Conservation (phyloP, 2,888 invertebrate genomes). For the Julus scanicus region DNA sequence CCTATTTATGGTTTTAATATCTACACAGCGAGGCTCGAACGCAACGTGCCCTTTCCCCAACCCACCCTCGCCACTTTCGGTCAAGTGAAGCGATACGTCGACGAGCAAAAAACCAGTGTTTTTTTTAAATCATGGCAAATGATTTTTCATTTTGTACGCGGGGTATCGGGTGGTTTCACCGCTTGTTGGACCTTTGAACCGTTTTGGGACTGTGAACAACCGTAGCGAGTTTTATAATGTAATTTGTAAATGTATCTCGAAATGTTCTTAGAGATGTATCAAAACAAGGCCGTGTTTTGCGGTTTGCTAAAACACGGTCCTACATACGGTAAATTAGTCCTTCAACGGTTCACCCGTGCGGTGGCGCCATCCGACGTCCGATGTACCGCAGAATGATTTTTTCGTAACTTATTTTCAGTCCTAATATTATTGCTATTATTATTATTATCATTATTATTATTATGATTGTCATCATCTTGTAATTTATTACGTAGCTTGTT, state of each 20-base stretch:
- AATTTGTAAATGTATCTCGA: too few species aligned
- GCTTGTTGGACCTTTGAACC: too few species aligned
- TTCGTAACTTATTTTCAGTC: not conserved
- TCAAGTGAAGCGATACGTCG: not conserved
- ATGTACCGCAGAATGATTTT: not conserved
- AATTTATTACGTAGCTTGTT: not conserved
- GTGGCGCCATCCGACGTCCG: not conserved
- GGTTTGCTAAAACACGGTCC: too few species aligned
- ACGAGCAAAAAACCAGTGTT: not conserved
- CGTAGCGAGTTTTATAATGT: too few species aligned
- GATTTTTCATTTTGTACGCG: too few species aligned
- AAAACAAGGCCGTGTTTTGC: too few species aligned
- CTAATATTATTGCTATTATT: not conserved
- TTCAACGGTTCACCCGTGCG: not conserved
- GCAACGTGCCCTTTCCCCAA: not conserved
- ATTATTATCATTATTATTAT: not conserved
- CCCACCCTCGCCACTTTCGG: not conserved
- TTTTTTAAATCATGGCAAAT: too few species aligned
- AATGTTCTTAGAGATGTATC: too few species aligned
- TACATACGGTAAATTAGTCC: too few species aligned
- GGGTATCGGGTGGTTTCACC: too few species aligned
- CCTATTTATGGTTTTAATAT: conserved; percentile 1
- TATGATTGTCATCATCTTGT: not conserved
- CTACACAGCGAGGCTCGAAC: not conserved
- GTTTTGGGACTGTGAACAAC: too few species aligned